Evolutionary conservation across 2,797 vertebrate species (phyloP).

Genomic region (Naso thynnoides): DNA sequence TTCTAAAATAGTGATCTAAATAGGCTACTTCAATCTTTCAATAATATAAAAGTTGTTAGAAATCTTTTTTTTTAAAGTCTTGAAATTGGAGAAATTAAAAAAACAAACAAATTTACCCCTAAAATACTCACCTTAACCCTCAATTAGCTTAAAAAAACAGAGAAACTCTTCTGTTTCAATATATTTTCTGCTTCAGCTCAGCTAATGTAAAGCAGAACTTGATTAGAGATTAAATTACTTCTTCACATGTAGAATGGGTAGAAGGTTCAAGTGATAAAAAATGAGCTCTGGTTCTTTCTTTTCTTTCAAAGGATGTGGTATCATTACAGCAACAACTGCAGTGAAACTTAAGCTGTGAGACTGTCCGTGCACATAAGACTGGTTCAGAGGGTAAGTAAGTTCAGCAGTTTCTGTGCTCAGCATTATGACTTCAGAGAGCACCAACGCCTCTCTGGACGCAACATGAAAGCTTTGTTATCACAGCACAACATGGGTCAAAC

Average conservation of each 20-base stretch:
- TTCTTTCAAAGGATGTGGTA: constrained; percentile 24
- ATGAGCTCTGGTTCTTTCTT: background rate
- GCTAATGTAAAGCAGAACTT: background rate
- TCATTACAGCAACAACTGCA: constrained; percentile 47
- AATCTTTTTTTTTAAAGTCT: no score
- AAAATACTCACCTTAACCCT: no score
- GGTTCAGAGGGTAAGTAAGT: constrained; percentile 22
- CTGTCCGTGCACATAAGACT: background rate
- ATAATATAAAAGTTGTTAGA: background rate
- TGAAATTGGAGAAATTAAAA: no score
- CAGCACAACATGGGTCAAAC: constrained; percentile 3
- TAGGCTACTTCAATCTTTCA: no score
- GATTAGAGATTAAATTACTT: background rate
- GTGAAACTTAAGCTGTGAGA: constrained; percentile 52
- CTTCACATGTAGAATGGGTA: background rate
- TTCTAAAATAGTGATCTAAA: background rate
- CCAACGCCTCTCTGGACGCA: constrained; percentile 17
- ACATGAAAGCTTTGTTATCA: constrained; percentile 1
- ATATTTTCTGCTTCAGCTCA: background rate
- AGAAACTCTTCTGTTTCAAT: background rate
- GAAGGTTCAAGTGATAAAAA: background rate
- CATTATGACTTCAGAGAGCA: constrained; percentile 22
- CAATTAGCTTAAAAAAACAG: background rate
- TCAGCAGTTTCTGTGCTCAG: constrained; percentile 29
- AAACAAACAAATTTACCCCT: no score